Evolutionary conservation across 1,140 invertebrate species (phyloP), one percentile per base, ranked within the genome.

Genomic region (Adoxophyes honmai): DNA sequence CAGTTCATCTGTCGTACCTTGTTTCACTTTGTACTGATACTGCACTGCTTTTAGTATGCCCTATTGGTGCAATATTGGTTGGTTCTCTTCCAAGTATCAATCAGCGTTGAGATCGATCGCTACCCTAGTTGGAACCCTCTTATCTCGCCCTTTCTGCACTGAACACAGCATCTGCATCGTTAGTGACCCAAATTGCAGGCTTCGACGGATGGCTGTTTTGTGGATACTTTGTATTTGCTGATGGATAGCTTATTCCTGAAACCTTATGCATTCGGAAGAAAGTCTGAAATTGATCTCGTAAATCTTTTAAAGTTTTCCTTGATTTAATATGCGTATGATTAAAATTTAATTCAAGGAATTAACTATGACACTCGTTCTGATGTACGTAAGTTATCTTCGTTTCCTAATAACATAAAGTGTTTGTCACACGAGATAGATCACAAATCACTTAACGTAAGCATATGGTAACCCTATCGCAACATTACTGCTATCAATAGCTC

Each of bases 111-210:
- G 54, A 62, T 64, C 57, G 59, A 54, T 38, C 44, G 9, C 28
- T 48, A 58, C 64, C 62, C 59, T 65, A 63, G 67, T 64, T 64
- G 34, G 51, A 60, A 44, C 67, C 68, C 70, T 66, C 65, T 70
- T 60, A 66, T 64, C 58, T 51, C 68, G 71, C 80, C 77, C 74
- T 77, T 67, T 75, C 67, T 77, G 72, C 78, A 75, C 74, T 69
- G 75, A 62, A 58, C 66, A 63, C 68, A 70, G 66, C 62, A 56
- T 68, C 63, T 67, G 67, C 67, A 72, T 66, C 65, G 59, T 59
- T 64, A 66, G 58, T 84, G 81, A 82, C 79, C 79, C 66, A 85
- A 65, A 78, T 85, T 60, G 39, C 52, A 66, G 60, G 59, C 56
- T 67, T 63, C 68, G 72, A 71, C 68, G 64, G 55, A 36, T 42